Evolutionary conservation across 2,797 vertebrate genomes (phyloP).

Genomic region (Amphiprion clarkii): DNA sequence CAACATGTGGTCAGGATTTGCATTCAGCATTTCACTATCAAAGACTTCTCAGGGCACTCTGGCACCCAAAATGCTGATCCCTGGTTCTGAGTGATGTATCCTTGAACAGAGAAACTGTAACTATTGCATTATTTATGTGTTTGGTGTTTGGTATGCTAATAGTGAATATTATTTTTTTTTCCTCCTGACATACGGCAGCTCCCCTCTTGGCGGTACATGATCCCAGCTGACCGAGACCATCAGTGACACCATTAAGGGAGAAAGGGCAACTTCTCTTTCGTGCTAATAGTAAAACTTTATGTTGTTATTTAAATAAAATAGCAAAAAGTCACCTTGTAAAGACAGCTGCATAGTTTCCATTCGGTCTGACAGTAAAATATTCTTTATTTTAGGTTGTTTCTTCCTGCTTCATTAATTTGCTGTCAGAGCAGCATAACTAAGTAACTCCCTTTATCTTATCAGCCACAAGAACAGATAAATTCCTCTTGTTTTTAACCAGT

Average conservation of each 20-base stretch:
- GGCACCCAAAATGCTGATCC: slow-evolving; percentile 75
- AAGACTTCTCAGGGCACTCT: slow-evolving; percentile 57
- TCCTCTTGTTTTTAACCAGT: slow-evolving; percentile 22
- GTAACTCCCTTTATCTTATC: slow-evolving; percentile 39
- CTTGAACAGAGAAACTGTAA: slow-evolving; percentile 70
- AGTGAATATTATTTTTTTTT: slow-evolving; percentile 45
- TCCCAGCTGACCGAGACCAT: slow-evolving; percentile 44
- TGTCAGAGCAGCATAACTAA: slow-evolving; percentile 27
- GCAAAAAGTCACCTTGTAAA: slow-evolving; percentile 37
- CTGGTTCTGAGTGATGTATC: slow-evolving; percentile 69
- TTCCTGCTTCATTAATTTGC: slow-evolving; percentile 10
- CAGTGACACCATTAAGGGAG: slow-evolving; percentile 20
- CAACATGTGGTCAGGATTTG: slow-evolving; percentile 70
- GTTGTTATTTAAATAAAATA: slow-evolving; percentile 19
- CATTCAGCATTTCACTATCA: slow-evolving; percentile 71
- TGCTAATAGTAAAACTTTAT: slow-evolving; percentile 15
- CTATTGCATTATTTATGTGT: slow-evolving; percentile 76
- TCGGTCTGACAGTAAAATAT: slow-evolving; percentile 10
- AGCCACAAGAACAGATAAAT: slow-evolving; percentile 22
- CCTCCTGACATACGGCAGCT: slow-evolving; percentile 52
- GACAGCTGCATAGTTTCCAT: slow-evolving; percentile 5
- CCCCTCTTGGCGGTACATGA: slow-evolving; percentile 16
- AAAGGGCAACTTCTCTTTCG: slow-evolving; percentile 29
- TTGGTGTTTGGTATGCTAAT: slow-evolving; percentile 74
- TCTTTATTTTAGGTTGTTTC: slow-evolving; percentile 1